Base-by-base conservation (phyloP, 1,140 invertebrate genomes). In the Sycophila sp. region DNA sequence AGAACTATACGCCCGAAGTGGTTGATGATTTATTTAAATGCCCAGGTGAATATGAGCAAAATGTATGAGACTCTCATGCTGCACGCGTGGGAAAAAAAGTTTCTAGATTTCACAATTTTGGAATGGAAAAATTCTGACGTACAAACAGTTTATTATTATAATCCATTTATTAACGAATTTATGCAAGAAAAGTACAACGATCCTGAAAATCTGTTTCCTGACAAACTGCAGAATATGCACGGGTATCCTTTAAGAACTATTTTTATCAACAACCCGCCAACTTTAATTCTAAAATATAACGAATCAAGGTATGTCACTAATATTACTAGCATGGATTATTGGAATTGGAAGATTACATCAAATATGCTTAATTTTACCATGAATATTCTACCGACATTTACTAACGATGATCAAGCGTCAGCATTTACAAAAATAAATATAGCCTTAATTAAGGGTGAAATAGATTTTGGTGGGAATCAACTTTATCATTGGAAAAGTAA, bases 291-390 rank as follows among this genome's bases (percentile, higher is more conserved):
- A 0, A 4, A 0, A 1, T n/a, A 0, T 0, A 17, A 69, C 22
- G 28, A 24, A 0, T 2, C 19, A 0, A 26, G 28, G 0, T 13
- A 45, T 1, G 19, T 42, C 0, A 1, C 58, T 2, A 28, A 1
- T 1, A 28, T 45, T 1, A 11, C 2, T 2, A 58, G 51, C 0
- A 28, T 36, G 0, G 51, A 69, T 11, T 38, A 11, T 3, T 22
- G 49, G 10, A 0, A 3, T 0, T 1, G 69, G 0, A 17, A 24
- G 8, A 45, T 17, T 0, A 15, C 67, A 3, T 15, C 58, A 0
- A 13, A 34, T 0, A 2, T 2, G 1, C n/a, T 74, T 26, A 74
- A 74, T 8, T 72, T 74, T 26, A 64, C 64, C 1, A 4, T 72
- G 19, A 11, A 40, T 22, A 47, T 22, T 7, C 2, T 22, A 47